Conservation (phyloP, 2,888 invertebrate species). For the Dysmachus trigonus region DNA sequence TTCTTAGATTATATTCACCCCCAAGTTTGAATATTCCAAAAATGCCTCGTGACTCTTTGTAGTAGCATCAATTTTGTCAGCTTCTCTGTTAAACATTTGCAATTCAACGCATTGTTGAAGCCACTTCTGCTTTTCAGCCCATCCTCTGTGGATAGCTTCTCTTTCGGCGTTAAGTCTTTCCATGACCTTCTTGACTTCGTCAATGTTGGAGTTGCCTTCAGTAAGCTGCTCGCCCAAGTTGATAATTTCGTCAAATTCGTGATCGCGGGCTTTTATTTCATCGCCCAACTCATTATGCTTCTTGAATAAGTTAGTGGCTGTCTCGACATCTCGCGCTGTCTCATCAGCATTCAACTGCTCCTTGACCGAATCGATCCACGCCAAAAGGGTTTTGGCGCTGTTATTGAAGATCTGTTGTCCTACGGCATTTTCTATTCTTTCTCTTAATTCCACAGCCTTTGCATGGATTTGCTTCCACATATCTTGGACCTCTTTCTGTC, state of each 20-base stretch:
- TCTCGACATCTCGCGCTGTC: slow-evolving; percentile 86
- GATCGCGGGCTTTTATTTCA: slow-evolving; percentile 88
- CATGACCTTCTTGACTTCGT: slow-evolving; percentile 80
- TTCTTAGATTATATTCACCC: slow-evolving; percentile 68
- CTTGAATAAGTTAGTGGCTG: slow-evolving; percentile 89
- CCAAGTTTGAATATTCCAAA: slow-evolving; percentile 86
- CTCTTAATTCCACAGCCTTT: slow-evolving; percentile 84
- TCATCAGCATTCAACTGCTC: slow-evolving; percentile 82
- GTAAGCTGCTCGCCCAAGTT: slow-evolving; percentile 80
- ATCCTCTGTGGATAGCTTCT: slow-evolving; percentile 78
- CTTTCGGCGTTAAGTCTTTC: slow-evolving; percentile 78
- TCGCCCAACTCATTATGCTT: slow-evolving; percentile 90
- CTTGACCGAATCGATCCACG: slow-evolving; percentile 83
- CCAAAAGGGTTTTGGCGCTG: slow-evolving; percentile 81
- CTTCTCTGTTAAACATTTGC: slow-evolving; percentile 93
- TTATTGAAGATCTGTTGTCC: slow-evolving; percentile 83
- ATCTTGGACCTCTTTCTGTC: slow-evolving; percentile 85
- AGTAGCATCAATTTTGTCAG: slow-evolving; percentile 95
- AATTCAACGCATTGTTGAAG: slow-evolving; percentile 88
- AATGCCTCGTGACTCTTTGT: slow-evolving; percentile 94
- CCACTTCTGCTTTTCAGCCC: slow-evolving; percentile 86
- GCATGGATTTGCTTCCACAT: slow-evolving; percentile 89
- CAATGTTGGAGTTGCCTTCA: slow-evolving; percentile 76
- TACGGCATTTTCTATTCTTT: slow-evolving; percentile 90
- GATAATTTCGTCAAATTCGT: slow-evolving; percentile 86